Conservation (phyloP, 2,797 vertebrate genomes). For the Pseudochirops cupreus region DNA sequence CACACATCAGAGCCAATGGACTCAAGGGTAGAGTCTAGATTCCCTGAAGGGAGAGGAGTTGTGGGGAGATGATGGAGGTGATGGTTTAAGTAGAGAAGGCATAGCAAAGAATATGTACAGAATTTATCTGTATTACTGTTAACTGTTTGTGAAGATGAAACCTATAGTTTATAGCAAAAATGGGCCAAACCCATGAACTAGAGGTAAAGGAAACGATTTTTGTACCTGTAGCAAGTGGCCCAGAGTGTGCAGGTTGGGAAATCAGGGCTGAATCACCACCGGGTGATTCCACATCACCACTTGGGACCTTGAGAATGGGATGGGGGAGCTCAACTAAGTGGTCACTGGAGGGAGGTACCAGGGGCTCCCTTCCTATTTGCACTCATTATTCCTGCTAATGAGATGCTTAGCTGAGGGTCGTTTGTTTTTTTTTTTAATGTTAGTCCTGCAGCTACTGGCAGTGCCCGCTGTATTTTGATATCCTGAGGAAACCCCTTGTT, state of each 20-base stretch:
- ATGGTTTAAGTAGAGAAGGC: neutral
- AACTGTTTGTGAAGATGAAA: neutral
- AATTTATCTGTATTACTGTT: neutral
- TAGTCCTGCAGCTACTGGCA: neutral
- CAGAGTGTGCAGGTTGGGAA: neutral
- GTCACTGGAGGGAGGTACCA: neutral
- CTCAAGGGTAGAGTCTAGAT: neutral
- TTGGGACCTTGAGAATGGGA: neutral
- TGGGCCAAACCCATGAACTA: neutral
- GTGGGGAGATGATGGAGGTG: neutral
- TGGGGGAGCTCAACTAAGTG: neutral
- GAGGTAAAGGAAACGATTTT: neutral
- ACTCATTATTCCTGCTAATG: neutral
- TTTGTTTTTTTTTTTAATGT: no score
- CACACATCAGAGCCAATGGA: neutral
- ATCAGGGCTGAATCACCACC: neutral
- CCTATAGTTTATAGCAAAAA: neutral
- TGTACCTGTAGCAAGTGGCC: neutral
- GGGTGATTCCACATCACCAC: neutral
- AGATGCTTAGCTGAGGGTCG: neutral
- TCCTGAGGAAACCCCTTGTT: neutral
- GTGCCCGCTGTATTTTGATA: neutral
- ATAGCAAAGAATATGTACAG: neutral
- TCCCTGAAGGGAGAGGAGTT: neutral
- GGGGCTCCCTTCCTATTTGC: neutral